phyloP scores from a whole-genome alignment of 2,888 invertebrate genomes.

The Cheilosia grossa region DNA sequence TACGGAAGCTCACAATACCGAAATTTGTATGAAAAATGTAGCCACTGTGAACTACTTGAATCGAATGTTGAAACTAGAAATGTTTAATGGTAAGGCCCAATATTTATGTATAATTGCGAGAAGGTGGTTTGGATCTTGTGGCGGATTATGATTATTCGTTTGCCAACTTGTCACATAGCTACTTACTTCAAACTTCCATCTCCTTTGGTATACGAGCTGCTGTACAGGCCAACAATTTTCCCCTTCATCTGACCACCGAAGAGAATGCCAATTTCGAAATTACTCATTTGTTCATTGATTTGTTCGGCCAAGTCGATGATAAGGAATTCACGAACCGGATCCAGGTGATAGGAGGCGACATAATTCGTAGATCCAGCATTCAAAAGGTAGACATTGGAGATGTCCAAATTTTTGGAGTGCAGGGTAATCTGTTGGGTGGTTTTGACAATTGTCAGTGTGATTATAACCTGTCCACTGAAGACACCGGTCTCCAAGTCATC shows the following conservation, averaged over 20 bases:
- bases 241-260: slow-evolving; percentile 88
- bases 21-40: too few relatives aligned
- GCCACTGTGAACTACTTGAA: too few relatives aligned
- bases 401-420: slow-evolving; percentile 86
- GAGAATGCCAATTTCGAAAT: slow-evolving; percentile 76
- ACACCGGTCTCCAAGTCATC: slow-evolving; percentile 81
- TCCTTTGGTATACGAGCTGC: slow-evolving; percentile 86
- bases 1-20: too few relatives aligned
- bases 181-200: slow-evolving; percentile 76
- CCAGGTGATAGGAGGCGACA: slow-evolving; percentile 76
- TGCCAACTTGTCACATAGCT: background rate
- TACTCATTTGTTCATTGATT: slow-evolving; percentile 53
- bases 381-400: slow-evolving; percentile 77
- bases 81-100: too few relatives aligned
- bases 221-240: slow-evolving; percentile 90
- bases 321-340: slow-evolving; percentile 79
- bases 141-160: background rate
- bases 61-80: too few relatives aligned
- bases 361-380: slow-evolving; percentile 75
- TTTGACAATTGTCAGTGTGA: slow-evolving; percentile 83
- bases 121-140: too few relatives aligned
- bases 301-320: slow-evolving; percentile 78
- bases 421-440: slow-evolving; percentile 84
- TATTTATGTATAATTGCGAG: too few relatives aligned
- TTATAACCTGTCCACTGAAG: slow-evolving; percentile 85